Conservation (phyloP, 1,140 invertebrate species). For the Neelides sp. region DNA sequence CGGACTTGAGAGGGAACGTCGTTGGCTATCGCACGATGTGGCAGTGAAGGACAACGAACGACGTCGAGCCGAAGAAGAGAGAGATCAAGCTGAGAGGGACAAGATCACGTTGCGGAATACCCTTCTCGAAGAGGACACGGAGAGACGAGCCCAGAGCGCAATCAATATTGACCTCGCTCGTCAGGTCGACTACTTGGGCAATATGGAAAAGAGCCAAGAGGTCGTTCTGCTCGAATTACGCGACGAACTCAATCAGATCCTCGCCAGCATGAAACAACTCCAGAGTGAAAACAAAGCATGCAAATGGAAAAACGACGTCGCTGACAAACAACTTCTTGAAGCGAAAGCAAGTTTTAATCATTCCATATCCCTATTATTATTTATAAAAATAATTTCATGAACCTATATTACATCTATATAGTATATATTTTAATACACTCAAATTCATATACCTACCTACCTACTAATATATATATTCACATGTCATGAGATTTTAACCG, state of each 20-base stretch:
- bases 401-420: too few relatives aligned
- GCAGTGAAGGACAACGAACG: conserved; percentile 17
- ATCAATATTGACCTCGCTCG: conserved; percentile 18
- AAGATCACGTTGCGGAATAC: conserved; percentile 14
- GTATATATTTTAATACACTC: too few relatives aligned
- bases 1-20: conserved; percentile 16
- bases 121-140: conserved; percentile 11
- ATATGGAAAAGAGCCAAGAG: conserved; percentile 8
- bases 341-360: too few relatives aligned
- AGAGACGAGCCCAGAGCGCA: conserved; percentile 13
- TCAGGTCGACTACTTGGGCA: conserved; percentile 10
- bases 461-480: too few relatives aligned
- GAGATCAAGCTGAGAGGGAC: background rate
- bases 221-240: conserved; percentile 5
- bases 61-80: background rate
- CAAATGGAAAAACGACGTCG: too few relatives aligned
- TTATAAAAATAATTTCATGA: too few relatives aligned
- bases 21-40: conserved; percentile 10
- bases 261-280: conserved; percentile 8
- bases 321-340: too few relatives aligned
- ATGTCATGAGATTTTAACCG: too few relatives aligned
- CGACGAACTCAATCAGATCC: conserved; percentile 10
- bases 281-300: too few relatives aligned
- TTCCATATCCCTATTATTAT: too few relatives aligned
- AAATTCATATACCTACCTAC: too few relatives aligned